A percentile compares a stretch with the other conserved stretches of the same genome.
Conservation (phyloP, 2,797 vertebrate genomes). For the Lycodopsis pacificus region DNA sequence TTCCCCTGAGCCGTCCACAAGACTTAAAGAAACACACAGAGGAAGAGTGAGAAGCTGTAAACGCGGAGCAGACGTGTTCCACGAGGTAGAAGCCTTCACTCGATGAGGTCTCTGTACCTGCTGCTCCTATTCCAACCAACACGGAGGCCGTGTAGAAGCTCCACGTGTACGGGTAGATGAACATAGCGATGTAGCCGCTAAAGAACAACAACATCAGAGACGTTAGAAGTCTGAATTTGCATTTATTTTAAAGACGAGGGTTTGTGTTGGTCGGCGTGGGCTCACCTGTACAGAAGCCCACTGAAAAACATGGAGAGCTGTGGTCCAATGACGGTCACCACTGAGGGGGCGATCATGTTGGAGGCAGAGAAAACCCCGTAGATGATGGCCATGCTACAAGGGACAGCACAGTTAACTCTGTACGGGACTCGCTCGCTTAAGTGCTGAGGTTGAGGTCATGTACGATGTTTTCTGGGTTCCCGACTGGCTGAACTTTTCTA, state of each 20-base stretch:
- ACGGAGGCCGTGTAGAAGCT: conserved; percentile 96
- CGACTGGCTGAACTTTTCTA: conserved; percentile 16
- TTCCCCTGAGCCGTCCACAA: conserved; percentile 98
- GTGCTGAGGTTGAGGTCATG: background rate
- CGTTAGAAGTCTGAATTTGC: background rate
- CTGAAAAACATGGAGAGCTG: conserved; percentile 95
- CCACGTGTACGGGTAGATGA: conserved; percentile 94
- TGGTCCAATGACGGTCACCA: conserved; percentile 92
- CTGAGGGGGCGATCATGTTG: conserved; percentile 93
- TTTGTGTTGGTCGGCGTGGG: background rate
- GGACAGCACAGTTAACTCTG: conserved; percentile 4
- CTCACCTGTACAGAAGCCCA: conserved; percentile 94
- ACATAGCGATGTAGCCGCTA: conserved; percentile 95
- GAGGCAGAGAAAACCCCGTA: conserved; percentile 97
- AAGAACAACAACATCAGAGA: background rate
- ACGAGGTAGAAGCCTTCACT: accelerated
- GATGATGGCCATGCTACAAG: conserved; percentile 94
- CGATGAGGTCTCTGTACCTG: conserved; percentile 81
- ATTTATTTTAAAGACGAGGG: no score
- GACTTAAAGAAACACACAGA: conserved; percentile 77
- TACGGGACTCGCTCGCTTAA: background rate
- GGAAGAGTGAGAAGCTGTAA: background rate
- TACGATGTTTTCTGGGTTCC: background rate
- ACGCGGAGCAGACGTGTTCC: background rate
- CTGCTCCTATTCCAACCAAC: conserved; percentile 93